Conservation (phyloP, 1,140 invertebrate species). For the Brachionus rubens region DNA sequence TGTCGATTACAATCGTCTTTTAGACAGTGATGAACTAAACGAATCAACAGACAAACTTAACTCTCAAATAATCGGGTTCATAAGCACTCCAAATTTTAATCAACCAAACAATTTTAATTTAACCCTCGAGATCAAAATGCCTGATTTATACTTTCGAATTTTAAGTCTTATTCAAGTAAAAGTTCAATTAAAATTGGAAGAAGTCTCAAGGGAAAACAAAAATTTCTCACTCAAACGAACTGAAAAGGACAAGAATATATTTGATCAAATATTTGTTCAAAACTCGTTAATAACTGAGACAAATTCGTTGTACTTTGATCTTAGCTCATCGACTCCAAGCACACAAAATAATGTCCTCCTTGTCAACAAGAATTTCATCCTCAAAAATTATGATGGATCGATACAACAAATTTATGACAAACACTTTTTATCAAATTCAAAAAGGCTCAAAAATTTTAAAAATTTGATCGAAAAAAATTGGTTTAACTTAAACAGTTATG, state of each 20-base stretch:
- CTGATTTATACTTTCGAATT: not conserved
- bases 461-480: not conserved
- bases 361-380: not conserved
- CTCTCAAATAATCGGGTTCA: constrained; percentile 16
- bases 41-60: not conserved
- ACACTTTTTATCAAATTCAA: constrained; percentile 20
- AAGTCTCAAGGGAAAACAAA: not conserved
- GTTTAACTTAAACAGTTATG: not conserved
- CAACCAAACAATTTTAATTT: constrained; percentile 31
- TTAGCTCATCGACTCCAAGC: not conserved
- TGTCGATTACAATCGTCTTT: not conserved
- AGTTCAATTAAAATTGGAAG: not conserved
- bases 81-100: not conserved
- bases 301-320: constrained; percentile 7
- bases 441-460: constrained; percentile 31
- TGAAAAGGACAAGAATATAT: constrained; percentile 37
- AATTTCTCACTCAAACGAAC: not conserved
- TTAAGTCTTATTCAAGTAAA: not conserved
- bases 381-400: constrained; percentile 5
- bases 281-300: not conserved
- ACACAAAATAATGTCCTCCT: constrained; percentile 3
- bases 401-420: constrained; percentile 21
- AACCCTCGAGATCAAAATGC: constrained; percentile 22
- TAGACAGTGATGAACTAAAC: not conserved
- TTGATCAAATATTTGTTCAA: constrained; percentile 28